These are phyloP conservation scores for Caenorhabditis afra DNA, from an alignment of 2,888 invertebrate species.

Conservation along the genomic window DNA sequence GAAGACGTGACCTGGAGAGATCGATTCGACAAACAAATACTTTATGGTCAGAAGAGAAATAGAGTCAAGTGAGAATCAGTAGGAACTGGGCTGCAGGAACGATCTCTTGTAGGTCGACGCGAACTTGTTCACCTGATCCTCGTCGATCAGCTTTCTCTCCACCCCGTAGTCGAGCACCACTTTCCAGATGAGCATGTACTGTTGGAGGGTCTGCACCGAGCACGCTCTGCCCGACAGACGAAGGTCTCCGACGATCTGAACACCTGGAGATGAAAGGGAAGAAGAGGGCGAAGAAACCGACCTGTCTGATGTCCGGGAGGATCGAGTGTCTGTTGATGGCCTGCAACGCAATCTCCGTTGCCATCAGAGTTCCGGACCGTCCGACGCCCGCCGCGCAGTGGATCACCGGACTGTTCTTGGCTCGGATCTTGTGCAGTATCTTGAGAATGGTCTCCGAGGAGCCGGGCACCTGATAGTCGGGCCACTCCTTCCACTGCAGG, in stretches of 20 bases:
- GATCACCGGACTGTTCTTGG: conserved; percentile 50
- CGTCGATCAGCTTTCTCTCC: conserved; percentile 34
- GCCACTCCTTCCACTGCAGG: conserved; percentile 25
- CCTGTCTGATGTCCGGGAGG: conserved; percentile 51
- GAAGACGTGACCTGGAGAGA: too few relatives aligned
- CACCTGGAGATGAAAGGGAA: too few relatives aligned
- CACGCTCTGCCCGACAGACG: conserved; percentile 44
- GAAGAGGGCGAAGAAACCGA: too few relatives aligned
- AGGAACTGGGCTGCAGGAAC: not conserved
- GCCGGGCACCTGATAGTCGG: conserved; percentile 50
- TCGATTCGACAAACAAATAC: not conserved
- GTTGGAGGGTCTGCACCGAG: conserved; percentile 60
- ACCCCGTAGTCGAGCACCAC: conserved; percentile 59
- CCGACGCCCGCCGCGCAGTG: conserved; percentile 75
- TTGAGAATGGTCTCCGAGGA: conserved; percentile 41
- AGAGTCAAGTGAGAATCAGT: too few relatives aligned
- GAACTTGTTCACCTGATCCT: conserved; percentile 33
- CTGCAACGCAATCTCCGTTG: conserved; percentile 47
- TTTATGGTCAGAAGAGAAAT: too few relatives aligned
- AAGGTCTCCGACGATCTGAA: conserved; percentile 50
- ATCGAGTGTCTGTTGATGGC: conserved; percentile 34
- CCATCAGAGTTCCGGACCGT: conserved; percentile 63
- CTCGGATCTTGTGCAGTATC: conserved; percentile 27
- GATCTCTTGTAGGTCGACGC: conserved; percentile 39
- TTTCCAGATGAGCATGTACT: conserved; percentile 61